Base-by-base conservation (phyloP, 2,797 vertebrate genomes). In the Lateolabrax maculatus region DNA sequence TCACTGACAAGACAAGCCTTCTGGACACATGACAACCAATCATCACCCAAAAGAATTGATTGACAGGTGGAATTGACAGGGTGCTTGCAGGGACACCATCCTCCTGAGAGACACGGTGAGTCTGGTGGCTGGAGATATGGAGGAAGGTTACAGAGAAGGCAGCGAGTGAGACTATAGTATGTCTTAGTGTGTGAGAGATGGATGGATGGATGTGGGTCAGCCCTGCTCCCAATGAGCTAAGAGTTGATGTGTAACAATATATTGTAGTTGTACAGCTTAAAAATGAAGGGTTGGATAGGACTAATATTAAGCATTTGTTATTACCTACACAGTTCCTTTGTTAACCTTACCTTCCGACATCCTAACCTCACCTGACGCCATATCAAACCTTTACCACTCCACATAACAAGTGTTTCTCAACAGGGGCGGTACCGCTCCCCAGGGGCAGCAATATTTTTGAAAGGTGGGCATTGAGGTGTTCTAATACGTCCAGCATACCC, bases 61-160 rank as follows among this genome's bases (percentile, higher is more conserved):
- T 87, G 89, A 84, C 84, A 80, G 80, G 31, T 79, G 51, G 67
- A 83, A 77, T 57, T 78, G 89, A 85, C 89, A 81, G 61, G 46
- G 23, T 48, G 86, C 87, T 89, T 43, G 81, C 77, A 90, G 87
- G 79, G 79, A 79, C 58, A 74, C 62, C 70, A 19, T 75, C 61
- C 74, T 65, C 77, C 73, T 61, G 62, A 86, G 77, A 87, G 80
- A 83, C 65, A 23, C 0, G 34, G 76, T n/a, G 57, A 44, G 83
- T 84, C 86, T 91, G 88, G 78, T 56, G 79, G 77, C 69, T 82
- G 81, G 37, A 89, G 92, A 93, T 92, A 89, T 36, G 86, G 67
- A 82, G 79, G 71, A 77, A 79, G 83, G 79, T 73, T 74, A 78
- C 21, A 23, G 48, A 65, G 52, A 75, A 76, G 49, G 81, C 56